phyloP scores from a whole-genome alignment of 2,113 vertebrate genomes.

The Suncus etruscus region DNA sequence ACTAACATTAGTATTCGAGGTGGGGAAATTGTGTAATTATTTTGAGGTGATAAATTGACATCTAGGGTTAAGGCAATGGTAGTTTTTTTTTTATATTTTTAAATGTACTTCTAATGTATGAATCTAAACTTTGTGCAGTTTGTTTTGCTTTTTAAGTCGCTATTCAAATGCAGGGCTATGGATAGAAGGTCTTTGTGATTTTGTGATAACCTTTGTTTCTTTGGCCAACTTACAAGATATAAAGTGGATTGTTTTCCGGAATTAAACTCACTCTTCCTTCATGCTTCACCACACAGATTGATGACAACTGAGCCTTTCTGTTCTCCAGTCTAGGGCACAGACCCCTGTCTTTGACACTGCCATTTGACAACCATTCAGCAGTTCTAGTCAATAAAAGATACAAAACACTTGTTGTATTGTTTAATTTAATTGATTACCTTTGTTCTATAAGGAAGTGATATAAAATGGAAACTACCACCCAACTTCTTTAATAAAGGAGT shows the following conservation, averaged over 20 bases:
- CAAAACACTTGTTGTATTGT: not conserved
- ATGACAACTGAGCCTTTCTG: not conserved
- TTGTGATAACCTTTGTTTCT: conserved; percentile 8
- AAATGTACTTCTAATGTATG: not conserved
- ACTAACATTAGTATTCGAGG: conserved; percentile 5
- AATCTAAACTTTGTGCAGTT: conserved; percentile 17
- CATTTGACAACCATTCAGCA: not conserved
- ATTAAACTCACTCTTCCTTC: conserved; percentile 13
- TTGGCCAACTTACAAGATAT: not conserved
- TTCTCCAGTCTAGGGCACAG: not conserved
- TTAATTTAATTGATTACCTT: conserved; percentile 5
- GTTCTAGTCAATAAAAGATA: not conserved
- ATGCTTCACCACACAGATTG: not conserved
- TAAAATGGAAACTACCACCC: not conserved
- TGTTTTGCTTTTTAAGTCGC: conserved; percentile 1
- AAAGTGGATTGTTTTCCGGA: conserved; percentile 40
- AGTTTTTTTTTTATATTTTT: not conserved
- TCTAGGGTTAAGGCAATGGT: conserved; percentile 2
- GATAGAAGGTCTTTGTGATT: not conserved
- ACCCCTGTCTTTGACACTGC: not conserved
- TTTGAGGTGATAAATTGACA: conserved; percentile 50
- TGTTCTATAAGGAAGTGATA: not conserved
- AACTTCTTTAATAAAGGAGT: not conserved
- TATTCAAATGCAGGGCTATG: not conserved
- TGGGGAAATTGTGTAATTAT: conserved; percentile 35